Evolutionary conservation across 2,113 vertebrate genomes (phyloP).

Genomic region (Gopherus flavomarginatus): DNA sequence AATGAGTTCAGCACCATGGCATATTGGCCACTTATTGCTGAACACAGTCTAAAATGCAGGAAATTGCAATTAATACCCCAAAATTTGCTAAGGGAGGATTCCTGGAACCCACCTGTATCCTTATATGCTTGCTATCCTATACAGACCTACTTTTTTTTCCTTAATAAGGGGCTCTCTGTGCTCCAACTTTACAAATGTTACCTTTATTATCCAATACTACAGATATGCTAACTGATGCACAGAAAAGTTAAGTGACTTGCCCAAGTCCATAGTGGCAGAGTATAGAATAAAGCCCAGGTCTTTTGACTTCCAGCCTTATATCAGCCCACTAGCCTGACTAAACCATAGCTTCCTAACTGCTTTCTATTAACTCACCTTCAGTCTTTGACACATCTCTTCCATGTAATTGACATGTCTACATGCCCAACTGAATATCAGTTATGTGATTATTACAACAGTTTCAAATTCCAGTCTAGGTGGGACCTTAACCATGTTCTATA

Average conservation of each 20-base stretch:
- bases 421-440: neutral
- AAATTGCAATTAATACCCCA: constrained; percentile 13
- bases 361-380: neutral
- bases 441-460: rapidly evolving
- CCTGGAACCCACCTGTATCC: constrained; percentile 40
- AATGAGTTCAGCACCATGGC: neutral
- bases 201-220: neutral
- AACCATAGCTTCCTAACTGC: neutral
- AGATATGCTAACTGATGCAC: neutral
- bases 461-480: rapidly evolving
- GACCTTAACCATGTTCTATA: neutral
- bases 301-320: neutral
- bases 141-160: neutral
- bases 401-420: neutral
- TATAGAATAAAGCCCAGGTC: rapidly evolving
- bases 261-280: neutral
- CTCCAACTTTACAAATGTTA: neutral
- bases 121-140: neutral
- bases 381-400: neutral
- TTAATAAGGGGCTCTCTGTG: too few relatives aligned
- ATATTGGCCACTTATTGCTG: neutral
- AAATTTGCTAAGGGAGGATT: constrained; percentile 28
- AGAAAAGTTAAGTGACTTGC: neutral
- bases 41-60: neutral
- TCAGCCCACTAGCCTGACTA: neutral